Conservation (phyloP, 2,797 vertebrate species). For the Alosa sapidissima region DNA sequence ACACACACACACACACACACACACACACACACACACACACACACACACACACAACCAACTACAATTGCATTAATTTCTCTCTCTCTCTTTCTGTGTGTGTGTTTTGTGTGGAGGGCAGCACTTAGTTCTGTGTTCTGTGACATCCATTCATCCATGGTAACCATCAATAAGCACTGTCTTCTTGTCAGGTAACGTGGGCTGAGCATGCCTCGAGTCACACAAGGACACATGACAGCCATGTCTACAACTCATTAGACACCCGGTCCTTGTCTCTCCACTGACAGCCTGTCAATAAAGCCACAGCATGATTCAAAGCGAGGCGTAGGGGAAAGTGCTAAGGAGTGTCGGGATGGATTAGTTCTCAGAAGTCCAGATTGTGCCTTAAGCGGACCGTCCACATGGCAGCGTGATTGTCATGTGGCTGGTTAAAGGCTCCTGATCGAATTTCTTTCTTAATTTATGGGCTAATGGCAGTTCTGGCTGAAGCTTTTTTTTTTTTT, state of each 20-base stretch:
- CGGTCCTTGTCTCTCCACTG: not conserved
- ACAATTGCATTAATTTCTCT: not conserved
- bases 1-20: no score
- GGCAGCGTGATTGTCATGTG: not conserved
- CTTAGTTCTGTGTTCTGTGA: not conserved
- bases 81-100: not conserved
- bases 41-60: no score
- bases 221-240: slow-evolving; percentile 11
- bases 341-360: not conserved
- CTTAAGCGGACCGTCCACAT: not conserved
- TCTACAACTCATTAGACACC: slow-evolving; percentile 2
- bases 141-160: not conserved
- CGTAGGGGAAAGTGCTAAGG: not conserved
- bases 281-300: slow-evolving; percentile 8
- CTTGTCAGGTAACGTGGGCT: not conserved
- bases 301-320: not conserved
- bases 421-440: not conserved
- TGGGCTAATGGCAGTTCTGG: not conserved
- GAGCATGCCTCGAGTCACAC: not conserved
- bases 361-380: not conserved
- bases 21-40: no score
- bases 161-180: not conserved
- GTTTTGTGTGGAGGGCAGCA: no score
- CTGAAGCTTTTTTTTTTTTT: not conserved
- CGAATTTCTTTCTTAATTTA: not conserved